Evolutionary conservation across 1,140 invertebrate species (phyloP), one percentile per base, ranked within the genome.

Genomic region (Cataglyphis hispanica): DNA sequence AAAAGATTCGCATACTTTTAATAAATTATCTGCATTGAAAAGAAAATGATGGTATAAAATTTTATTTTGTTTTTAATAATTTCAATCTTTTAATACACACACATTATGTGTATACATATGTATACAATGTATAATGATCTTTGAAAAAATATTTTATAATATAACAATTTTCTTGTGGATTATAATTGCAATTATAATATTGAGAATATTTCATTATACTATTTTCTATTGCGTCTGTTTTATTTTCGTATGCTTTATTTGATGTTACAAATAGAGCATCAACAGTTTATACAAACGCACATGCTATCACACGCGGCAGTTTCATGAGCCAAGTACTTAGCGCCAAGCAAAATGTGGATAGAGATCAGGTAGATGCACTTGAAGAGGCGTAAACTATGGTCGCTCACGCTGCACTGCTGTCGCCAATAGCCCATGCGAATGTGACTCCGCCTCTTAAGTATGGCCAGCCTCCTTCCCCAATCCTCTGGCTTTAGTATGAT

Each of bases 401-500:
- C 19, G 85, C 91, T 89, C 89, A 94, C 93, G 93, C 91, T 90
- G 84, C 90, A 89, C 86, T 93, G 91, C 88, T 88, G 89, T 93
- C 91, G 86, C 93, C 94, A 94, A 94, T 94, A 92, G 94, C 90
- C 93, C 93, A 92, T 92, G 92, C 87, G 88, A 91, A 89, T 88
- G 87, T 92, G 88, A 92, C 93, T 91, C 93, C 94, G 93, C 93
- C 92, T 92, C 91, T 92, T 92, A 91, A 89, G 90, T 88, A 87
- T 90, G 89, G 92, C 92, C 90, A 92, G 64, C 70, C 67, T 86
- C 83, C 83, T 85, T 85, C 84, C 88, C 86, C 89, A 87, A 87
- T 86, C 87, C 63, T 40, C 10, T 25, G n/a, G 69, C 77, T 63
- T 63, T 46, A 75, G 75, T 70, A 60, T 66, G 63, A 83, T 76